Base-by-base conservation (phyloP, 2,797 vertebrate genomes). In the Platyrinchus mystaceus region DNA sequence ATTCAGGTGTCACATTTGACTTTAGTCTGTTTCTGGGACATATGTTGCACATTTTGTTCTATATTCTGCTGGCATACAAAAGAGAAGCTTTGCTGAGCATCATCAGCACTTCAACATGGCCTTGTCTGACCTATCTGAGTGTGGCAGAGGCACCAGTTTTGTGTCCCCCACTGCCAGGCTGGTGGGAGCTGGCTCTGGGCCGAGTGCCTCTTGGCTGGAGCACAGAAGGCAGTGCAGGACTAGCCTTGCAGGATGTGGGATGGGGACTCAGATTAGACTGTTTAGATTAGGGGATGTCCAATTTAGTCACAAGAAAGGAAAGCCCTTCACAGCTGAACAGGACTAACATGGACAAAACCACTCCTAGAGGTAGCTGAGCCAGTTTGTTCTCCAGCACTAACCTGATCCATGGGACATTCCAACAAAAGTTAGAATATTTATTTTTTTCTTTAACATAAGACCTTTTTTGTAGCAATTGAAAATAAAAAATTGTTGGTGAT, bases 61-160 rank as follows among this genome's bases (percentile, higher is more conserved):
- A 6, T 27, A 41, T 58, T 80, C 39, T 70, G 16, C 12, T 74
- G 26, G 13, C n/a, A 12, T 24, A 34, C 10, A 32, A 58, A 77
- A 79, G 7, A 9, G 14, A 28, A 62, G 26, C 10, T 75, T 24
- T 18, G 14, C 21, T 27, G 46, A 64, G 22, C 15, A 50, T 18
- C 39, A 46, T 4, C 17, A 53, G 12, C 2, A 1, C 20, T 39
- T 67, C 50, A 34, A 1, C 30, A 8, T 1, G 22, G 36, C 10
- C 41, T 83, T 2, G 0, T 28, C 30, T 89, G 27, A 37, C 24
- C 30, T 36, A 14, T 16, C 8, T 2, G 0, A 27, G 55, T 34
- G 14, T 39, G 34, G 21, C 0, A 0, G 79, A 59, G 37, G 23
- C 23, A 12, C 28, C 28, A 2, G 1, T 2, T 0, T 0, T 0